Evolutionary conservation across 2,797 vertebrate species (phyloP).

Genomic region (Champsocephalus gunnari): DNA sequence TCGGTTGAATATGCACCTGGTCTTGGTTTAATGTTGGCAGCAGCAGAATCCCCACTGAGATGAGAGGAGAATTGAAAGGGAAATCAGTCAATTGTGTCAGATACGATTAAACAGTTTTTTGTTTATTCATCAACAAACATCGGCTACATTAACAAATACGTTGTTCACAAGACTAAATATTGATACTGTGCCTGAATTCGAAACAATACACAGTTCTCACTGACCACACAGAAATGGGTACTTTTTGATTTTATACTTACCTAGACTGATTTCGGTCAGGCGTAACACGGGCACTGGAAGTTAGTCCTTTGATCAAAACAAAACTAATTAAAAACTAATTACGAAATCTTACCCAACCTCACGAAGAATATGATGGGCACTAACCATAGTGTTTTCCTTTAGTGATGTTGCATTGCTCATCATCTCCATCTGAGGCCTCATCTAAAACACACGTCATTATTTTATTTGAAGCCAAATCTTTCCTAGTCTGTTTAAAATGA

Average conservation of each 20-base stretch:
- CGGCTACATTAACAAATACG: background rate
- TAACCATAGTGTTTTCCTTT: constrained; percentile 69
- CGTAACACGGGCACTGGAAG: constrained; percentile 72
- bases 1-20: constrained; percentile 80
- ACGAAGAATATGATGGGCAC: constrained; percentile 20
- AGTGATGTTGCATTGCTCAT: constrained; percentile 62
- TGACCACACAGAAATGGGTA: background rate
- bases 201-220: background rate
- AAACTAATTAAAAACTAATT: background rate
- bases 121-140: background rate
- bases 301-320: constrained; percentile 72
- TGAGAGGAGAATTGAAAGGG: constrained; percentile 6
- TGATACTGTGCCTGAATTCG: background rate
- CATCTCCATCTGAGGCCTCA: constrained; percentile 78
- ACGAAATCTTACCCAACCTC: background rate
- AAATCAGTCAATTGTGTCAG: constrained; percentile 2
- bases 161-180: background rate
- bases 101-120: background rate
- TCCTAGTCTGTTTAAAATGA: background rate
- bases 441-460: constrained; percentile 47
- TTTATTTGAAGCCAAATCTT: background rate
- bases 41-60: constrained; percentile 63
- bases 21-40: constrained; percentile 79
- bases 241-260: constrained; percentile 60
- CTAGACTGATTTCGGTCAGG: constrained; percentile 68